Evolutionary conservation across 1,140 invertebrate species (phyloP).

Genomic region (Neodiprion virginianus): DNA sequence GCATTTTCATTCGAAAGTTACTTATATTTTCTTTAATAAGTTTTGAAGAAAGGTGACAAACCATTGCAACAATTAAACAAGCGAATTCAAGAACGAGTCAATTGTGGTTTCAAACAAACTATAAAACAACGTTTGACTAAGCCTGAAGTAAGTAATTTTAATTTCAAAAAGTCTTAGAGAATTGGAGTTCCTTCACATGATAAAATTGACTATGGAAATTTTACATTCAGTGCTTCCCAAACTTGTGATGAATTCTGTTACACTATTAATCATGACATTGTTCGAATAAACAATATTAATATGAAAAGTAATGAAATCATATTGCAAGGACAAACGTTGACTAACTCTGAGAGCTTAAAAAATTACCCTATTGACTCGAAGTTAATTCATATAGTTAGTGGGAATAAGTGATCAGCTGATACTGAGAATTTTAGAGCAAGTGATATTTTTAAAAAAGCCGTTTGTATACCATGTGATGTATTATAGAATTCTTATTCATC

Average conservation of each 20-base stretch:
- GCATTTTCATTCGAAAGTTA: constrained; percentile 26
- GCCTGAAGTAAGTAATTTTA: constrained; percentile 13
- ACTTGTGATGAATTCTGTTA: constrained; percentile 14
- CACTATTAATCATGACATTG: not conserved
- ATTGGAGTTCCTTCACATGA: constrained; percentile 8
- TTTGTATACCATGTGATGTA: constrained; percentile 17
- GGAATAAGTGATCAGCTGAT: constrained; percentile 21
- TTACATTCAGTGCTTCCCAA: not conserved
- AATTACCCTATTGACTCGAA: constrained; percentile 21
- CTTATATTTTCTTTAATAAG: constrained; percentile 22
- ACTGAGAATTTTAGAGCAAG: constrained; percentile 1
- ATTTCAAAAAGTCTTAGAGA: constrained; percentile 5
- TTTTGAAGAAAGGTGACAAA: constrained; percentile 25
- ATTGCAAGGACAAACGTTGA: constrained; percentile 15
- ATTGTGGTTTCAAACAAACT: not conserved
- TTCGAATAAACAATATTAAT: constrained; percentile 17
- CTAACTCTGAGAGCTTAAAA: constrained; percentile 2
- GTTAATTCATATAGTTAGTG: constrained; percentile 9
- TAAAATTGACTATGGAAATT: constrained; percentile 10
- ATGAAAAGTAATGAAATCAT: not conserved
- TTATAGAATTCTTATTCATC: too few relatives aligned
- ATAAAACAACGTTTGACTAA: not conserved
- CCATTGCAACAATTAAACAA: constrained; percentile 25
- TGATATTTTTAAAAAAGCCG: constrained; percentile 21
- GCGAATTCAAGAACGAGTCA: constrained; percentile 13